Evolutionary conservation across 2,797 vertebrate species (phyloP), one percentile per base, ranked within the genome.

Genomic region (Acomys russatus): DNA sequence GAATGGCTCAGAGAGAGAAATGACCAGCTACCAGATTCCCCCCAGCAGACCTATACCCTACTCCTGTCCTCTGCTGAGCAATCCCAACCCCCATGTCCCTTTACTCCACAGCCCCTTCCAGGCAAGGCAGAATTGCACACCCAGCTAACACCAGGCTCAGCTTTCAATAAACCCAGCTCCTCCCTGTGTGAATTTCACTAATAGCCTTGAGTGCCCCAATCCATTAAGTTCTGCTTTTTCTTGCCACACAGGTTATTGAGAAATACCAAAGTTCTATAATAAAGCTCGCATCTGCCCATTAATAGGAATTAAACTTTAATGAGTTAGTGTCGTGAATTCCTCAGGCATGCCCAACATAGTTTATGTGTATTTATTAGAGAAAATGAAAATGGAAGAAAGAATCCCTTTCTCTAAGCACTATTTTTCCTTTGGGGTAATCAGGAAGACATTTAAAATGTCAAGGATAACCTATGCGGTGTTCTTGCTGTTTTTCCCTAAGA

Each of bases 231-330:
- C 18, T 78, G 78, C 83, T 61, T 28, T 38, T 71, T 91, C 86
- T 63, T 66, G 38, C 23, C 44, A 23, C 0, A 3, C 49, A 64
- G 20, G 22, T 9, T 61, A 59, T 14, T 64, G 79, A 18, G 71
- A 92, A 84, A 70, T 3, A 66, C 44, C 22, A 6, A 51, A 64
- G 71, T 71, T 87, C 88, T 76, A 8, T 15, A 70, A 77, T 30
- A 56, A 76, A 70, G 84, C 88, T 70, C 18, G 0, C 12, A 17
- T 33, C 90, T 74, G n/a, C 80, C 94, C 85, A 23, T 82, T 82
- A 94, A 63, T 3, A 86, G 6, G 49, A 89, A 83, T 83, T 77
- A 73, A 89, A 93, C 84, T 77, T 90, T 38, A 77, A 79, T 30
- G 74, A 77, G 44, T 64, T n/a, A 64, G 93, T 61, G 71, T 6